Percentiles rank a stretch among this genome's conserved stretches.
phyloP scores from a whole-genome alignment of 1,140 invertebrate species.

The Papilio xuthus region DNA sequence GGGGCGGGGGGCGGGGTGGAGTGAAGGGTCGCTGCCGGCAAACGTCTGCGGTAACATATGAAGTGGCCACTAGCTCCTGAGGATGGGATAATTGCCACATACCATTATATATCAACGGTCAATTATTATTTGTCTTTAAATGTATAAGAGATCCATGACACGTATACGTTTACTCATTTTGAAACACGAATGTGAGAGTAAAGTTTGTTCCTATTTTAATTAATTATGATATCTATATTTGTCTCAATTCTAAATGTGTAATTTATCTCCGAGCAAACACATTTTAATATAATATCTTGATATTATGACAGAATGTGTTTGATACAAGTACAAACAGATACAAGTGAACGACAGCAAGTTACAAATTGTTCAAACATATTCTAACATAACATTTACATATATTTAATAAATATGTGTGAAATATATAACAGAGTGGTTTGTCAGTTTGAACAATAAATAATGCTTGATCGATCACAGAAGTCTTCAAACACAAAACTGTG shows the following conservation, averaged over 20 bases:
- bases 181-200: neutral
- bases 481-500: neutral
- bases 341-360: no score
- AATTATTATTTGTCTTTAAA: neutral
- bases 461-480: neutral
- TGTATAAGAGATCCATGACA: neutral
- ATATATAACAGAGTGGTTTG: neutral
- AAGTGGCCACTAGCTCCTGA: neutral
- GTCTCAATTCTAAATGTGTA: no score
- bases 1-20: neutral
- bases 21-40: neutral
- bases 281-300: no score
- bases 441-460: conserved; percentile 11
- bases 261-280: no score
- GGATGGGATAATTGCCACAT: neutral
- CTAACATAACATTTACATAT: no score
- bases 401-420: neutral
- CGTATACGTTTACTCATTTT: neutral
- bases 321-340: no score
- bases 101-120: neutral
- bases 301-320: no score
- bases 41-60: neutral
- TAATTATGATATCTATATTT: no score
- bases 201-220: neutral
- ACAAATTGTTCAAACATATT: no score